Conservation (phyloP, 2,113 vertebrate species). For the Dromiciops gliroides region DNA sequence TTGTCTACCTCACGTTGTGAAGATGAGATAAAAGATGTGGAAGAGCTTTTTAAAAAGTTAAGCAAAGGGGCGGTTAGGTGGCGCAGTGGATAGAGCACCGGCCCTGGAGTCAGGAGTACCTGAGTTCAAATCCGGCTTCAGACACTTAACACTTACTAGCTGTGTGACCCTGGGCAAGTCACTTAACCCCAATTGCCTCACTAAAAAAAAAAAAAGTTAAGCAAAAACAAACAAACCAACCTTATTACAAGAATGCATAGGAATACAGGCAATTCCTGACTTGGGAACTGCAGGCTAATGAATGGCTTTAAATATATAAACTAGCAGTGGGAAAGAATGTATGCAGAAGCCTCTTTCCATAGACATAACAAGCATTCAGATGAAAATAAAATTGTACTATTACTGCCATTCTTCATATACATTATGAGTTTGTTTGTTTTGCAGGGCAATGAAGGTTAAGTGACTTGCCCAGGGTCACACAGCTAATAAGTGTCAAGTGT, state of each 20-base stretch:
- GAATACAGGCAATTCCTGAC: background rate
- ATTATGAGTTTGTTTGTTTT: background rate
- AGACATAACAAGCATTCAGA: background rate
- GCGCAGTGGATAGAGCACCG: no score
- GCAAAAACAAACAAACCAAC: no score
- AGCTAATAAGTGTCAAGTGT: no score
- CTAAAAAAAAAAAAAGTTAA: background rate
- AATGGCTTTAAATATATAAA: background rate
- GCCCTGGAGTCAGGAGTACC: no score
- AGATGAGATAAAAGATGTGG: conserved; percentile 44
- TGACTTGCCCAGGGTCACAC: no score
- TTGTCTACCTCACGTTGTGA: background rate
- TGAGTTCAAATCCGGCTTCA: no score
- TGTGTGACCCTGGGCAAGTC: no score
- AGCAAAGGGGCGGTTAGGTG: no score
- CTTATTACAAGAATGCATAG: background rate
- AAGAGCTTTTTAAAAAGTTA: conserved; percentile 5
- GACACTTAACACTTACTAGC: no score
- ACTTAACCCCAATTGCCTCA: no score
- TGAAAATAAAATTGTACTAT: background rate
- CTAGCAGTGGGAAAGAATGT: background rate
- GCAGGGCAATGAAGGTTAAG: no score
- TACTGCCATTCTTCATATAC: background rate
- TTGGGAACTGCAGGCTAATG: background rate
- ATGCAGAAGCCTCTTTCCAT: background rate